phyloP scores from a whole-genome alignment of 2,113 vertebrate species.

The Cochlearius cochlearius region DNA sequence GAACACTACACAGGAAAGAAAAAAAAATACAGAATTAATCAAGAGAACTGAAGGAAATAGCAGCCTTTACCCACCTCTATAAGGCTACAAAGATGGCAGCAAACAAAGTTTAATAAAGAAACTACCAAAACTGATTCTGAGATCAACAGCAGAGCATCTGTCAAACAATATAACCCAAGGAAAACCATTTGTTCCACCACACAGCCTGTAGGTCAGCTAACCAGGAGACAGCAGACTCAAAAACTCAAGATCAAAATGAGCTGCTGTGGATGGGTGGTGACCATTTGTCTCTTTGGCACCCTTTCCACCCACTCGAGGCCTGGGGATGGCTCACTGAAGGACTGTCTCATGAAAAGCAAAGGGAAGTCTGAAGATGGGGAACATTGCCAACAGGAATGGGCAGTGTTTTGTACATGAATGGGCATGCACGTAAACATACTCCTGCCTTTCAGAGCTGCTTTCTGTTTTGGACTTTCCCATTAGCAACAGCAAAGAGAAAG shows the following conservation, averaged over 20 bases:
- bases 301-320: background rate
- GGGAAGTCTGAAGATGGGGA: background rate
- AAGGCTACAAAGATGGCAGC: background rate
- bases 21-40: background rate
- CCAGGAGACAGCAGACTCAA: background rate
- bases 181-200: background rate
- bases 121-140: background rate
- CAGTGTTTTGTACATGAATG: background rate
- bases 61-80: background rate
- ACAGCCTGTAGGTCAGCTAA: background rate
- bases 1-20: background rate
- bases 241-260: background rate
- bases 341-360: background rate
- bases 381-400: background rate
- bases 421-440: background rate
- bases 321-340: too few relatives aligned
- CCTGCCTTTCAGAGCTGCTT: background rate
- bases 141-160: background rate
- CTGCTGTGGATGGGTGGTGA: background rate
- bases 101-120: background rate
- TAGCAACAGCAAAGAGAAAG: background rate
- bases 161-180: background rate
- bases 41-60: background rate
- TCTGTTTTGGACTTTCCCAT: background rate
- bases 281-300: background rate